Percentiles rank a stretch among this genome's conserved stretches.
Conservation (phyloP, 2,113 vertebrate species). For the pig (Sus scrofa) region T2T-Sscrofa CM000821.6:9168001-9168500, state of each 20-base stretch:
- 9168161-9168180: background rate
- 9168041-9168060: background rate
- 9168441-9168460: background rate
- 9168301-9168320: background rate
- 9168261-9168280: background rate
- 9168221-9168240: background rate
- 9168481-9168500: background rate
- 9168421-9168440: constrained; percentile 8
- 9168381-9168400: background rate
- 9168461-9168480: background rate
- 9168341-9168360: background rate
- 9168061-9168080: background rate
- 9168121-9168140: background rate
- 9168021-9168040: background rate
- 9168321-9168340: background rate
- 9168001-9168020: background rate
- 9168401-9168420: background rate
- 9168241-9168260: background rate
- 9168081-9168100: background rate
- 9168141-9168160: background rate
- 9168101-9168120: background rate
- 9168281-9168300: background rate
- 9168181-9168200: background rate
- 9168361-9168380: constrained; percentile 28
- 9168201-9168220: background rate